phyloP scores from a whole-genome alignment of 2,797 vertebrate species.

The Heterohyrax brucei region DNA sequence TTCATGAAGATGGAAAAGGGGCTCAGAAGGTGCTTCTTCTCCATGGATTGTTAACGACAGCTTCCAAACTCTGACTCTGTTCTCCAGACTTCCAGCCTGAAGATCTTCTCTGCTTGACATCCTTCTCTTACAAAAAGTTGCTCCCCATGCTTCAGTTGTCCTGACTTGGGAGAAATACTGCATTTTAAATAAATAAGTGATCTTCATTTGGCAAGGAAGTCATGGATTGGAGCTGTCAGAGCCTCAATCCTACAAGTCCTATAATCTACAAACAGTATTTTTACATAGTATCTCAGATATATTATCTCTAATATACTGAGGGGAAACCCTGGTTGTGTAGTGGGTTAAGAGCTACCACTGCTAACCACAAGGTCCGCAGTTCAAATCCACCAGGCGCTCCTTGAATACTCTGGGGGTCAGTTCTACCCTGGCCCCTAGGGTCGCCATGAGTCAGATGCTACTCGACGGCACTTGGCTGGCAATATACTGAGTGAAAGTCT shows the following conservation, averaged over 20 bases:
- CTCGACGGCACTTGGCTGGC: too few species aligned
- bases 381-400: too few species aligned
- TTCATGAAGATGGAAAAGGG: slow-evolving; percentile 48
- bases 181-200: slow-evolving; percentile 16
- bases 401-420: too few species aligned
- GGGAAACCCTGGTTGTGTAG: not conserved
- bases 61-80: slow-evolving; percentile 14
- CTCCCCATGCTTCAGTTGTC: slow-evolving; percentile 4
- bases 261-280: not conserved
- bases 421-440: too few species aligned
- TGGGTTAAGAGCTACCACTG: too few species aligned
- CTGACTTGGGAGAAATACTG: not conserved
- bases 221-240: not conserved
- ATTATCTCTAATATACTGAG: not conserved
- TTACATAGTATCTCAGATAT: not conserved
- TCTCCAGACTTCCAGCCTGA: not conserved
- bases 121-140: not conserved
- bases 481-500: not conserved
- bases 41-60: not conserved
- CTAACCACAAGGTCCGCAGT: too few species aligned
- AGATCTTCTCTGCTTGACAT: not conserved
- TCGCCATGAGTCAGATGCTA: too few species aligned
- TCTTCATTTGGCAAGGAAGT: not conserved
- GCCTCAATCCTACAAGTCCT: not conserved
- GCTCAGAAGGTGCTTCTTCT: not conserved